Percentiles rank a stretch among this genome's conserved stretches.
These are phyloP conservation scores for Pogonocherus hispidulus DNA, from an alignment of 2,888 invertebrate species.

Conservation along the genomic window DNA sequence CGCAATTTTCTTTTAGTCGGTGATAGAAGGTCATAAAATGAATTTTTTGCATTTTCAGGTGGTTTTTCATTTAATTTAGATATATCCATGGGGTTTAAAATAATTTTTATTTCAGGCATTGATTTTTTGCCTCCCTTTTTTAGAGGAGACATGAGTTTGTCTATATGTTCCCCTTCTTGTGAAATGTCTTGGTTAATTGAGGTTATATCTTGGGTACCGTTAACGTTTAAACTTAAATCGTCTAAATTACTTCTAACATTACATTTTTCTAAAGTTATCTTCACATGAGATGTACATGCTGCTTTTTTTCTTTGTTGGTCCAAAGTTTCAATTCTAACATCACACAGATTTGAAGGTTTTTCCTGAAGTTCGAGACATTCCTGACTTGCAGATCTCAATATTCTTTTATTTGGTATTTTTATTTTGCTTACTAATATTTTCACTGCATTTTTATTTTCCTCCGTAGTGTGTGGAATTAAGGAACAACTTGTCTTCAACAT, in stretches of 20 bases:
- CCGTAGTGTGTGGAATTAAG: neutral
- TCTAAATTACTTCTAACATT: neutral
- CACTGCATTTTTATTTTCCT: neutral
- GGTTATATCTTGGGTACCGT: neutral
- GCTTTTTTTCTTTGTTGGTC: neutral
- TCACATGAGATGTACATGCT: neutral
- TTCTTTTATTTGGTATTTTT: slow-evolving; percentile 7
- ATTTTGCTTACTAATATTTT: neutral
- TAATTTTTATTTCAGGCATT: slow-evolving; percentile 15
- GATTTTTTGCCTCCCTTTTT: neutral
- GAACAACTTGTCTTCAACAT: neutral
- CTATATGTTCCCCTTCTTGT: neutral
- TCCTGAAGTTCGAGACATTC: slow-evolving; percentile 24
- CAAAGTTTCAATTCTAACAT: neutral
- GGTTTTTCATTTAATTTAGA: neutral
- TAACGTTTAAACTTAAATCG: neutral
- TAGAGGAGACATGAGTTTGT: neutral
- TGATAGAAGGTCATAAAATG: slow-evolving; percentile 1
- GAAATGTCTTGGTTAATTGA: neutral
- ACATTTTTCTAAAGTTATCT: slow-evolving; percentile 5
- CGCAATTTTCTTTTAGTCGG: slow-evolving; percentile 19
- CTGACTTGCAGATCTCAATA: slow-evolving; percentile 23
- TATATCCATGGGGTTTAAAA: slow-evolving; percentile 16
- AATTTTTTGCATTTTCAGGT: neutral
- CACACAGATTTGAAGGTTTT: neutral